Evolutionary conservation across 2,797 vertebrate species (phyloP).

Genomic region (Sparus aurata): DNA sequence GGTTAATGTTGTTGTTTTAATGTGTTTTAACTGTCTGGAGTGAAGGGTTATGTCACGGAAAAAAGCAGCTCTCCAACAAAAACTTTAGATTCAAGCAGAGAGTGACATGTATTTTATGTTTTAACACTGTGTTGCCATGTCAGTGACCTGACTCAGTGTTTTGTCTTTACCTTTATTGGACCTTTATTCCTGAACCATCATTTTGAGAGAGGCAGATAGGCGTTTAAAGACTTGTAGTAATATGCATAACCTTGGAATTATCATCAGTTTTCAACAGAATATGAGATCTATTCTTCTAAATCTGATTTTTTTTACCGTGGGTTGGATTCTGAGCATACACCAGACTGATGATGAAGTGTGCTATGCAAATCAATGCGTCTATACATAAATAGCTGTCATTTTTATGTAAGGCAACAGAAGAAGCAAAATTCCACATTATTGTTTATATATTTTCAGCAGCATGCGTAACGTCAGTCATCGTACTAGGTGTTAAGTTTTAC

Average conservation of each 20-base stretch:
- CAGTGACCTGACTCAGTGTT: neutral
- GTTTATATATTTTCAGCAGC: neutral
- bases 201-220: neutral
- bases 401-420: neutral
- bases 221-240: neutral
- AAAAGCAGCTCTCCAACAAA: neutral
- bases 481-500: neutral
- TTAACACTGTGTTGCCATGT: constrained; percentile 12
- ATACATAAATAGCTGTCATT: neutral
- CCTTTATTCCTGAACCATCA: neutral
- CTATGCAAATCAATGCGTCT: neutral
- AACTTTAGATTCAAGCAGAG: neutral
- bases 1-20: constrained; percentile 16
- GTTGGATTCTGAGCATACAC: constrained; percentile 6
- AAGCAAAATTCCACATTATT: neutral
- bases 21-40: neutral
- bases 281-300: neutral
- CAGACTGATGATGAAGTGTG: neutral
- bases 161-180: neutral
- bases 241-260: neutral
- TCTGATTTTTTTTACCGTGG: neutral
- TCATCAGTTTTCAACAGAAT: neutral
- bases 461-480: constrained; percentile 4
- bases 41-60: constrained; percentile 4
- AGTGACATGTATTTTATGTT: constrained; percentile 1